These are phyloP conservation scores for Ptychodera flava DNA, from an alignment of 35 echinoderm and acorn worm species.

Conservation along the genomic window DNA sequence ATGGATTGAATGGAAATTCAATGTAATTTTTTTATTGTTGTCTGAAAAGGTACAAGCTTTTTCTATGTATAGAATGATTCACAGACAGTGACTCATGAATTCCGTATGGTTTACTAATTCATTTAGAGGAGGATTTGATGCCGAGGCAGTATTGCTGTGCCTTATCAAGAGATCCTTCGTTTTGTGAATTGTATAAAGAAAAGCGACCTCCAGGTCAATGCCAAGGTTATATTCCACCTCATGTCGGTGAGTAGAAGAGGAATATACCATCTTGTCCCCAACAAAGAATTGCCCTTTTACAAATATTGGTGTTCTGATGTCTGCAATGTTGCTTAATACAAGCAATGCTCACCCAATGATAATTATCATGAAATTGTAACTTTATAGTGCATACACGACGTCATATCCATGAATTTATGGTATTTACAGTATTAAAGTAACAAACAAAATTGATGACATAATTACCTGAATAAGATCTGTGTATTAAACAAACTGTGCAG, in stretches of 20 bases:
- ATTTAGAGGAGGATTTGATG: slow-evolving; percentile 44
- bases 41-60: too few relatives aligned
- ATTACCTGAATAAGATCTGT: neutral
- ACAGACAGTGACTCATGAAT: too few relatives aligned
- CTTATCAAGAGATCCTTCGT: slow-evolving; percentile 50
- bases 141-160: slow-evolving; percentile 65
- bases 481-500: neutral
- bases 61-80: too few relatives aligned
- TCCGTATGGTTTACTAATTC: neutral
- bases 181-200: slow-evolving; percentile 69
- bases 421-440: neutral
- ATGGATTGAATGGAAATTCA: too few relatives aligned
- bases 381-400: neutral
- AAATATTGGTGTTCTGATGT: neutral
- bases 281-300: neutral
- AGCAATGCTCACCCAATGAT: neutral
- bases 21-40: too few relatives aligned
- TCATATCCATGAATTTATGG: neutral
- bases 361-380: too few relatives aligned
- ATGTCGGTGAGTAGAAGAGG: slow-evolving; percentile 46
- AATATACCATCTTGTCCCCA: neutral
- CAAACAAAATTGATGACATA: neutral
- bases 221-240: slow-evolving; percentile 66
- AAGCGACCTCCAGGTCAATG: slow-evolving; percentile 72
- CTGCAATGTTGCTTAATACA: neutral